phyloP scores from a whole-genome alignment of 2,113 vertebrate genomes.

The Caranx ignobilis region DNA sequence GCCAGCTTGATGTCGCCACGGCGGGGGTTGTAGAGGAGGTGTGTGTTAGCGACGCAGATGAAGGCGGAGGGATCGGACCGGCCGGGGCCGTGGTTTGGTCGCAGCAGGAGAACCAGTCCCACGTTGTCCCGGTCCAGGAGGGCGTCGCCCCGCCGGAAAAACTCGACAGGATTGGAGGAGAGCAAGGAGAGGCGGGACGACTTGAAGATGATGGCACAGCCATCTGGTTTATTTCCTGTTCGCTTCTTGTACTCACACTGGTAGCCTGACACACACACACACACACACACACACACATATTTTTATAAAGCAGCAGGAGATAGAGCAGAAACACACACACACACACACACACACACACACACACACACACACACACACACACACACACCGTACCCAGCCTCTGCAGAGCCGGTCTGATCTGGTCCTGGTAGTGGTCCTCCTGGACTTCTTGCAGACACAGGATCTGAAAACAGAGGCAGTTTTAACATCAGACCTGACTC shows the following conservation, averaged over 20 bases:
- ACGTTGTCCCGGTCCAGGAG: constrained; percentile 97
- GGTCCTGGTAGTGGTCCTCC: constrained; percentile 91
- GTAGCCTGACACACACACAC: constrained; percentile 84
- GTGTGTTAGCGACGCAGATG: constrained; percentile 95
- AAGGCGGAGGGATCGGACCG: constrained; percentile 7
- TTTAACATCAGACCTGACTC: background rate
- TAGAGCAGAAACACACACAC: background rate
- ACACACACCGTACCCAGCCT: constrained; percentile 77
- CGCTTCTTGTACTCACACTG: constrained; percentile 95
- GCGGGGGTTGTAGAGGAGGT: constrained; percentile 95
- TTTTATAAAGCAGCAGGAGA: too few species aligned
- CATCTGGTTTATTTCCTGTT: constrained; percentile 93
- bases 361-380: constrained; percentile 20
- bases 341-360: constrained; percentile 22
- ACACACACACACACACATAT: constrained; percentile 1
- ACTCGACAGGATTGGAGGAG: constrained; percentile 91
- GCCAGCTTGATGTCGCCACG: constrained; percentile 97
- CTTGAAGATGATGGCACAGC: constrained; percentile 93
- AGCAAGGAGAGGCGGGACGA: constrained; percentile 89
- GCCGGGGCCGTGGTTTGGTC: constrained; percentile 63
- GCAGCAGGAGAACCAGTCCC: constrained; percentile 90
- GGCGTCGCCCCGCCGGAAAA: constrained; percentile 87
- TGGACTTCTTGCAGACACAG: constrained; percentile 99
- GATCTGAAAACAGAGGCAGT: constrained; percentile 83
- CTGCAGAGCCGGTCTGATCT: constrained; percentile 93